These are phyloP conservation scores for Drosophila teissieri DNA, from an alignment of 1,140 invertebrate genomes.

Conservation along the genomic window DNA sequence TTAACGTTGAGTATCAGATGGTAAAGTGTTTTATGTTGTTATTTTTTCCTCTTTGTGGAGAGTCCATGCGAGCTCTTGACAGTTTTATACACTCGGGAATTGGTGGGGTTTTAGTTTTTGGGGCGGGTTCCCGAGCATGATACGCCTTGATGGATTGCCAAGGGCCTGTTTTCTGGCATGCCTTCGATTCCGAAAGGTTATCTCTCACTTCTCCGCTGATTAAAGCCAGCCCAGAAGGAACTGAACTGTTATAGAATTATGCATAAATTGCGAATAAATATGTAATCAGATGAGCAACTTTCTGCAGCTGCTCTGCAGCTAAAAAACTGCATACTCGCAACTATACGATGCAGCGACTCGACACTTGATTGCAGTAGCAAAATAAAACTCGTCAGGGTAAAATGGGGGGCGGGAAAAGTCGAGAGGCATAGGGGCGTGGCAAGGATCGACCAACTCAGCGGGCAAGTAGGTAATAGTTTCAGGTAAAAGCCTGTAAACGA, in stretches of 20 bases:
- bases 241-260: slow-evolving; percentile 62
- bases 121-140: slow-evolving; percentile 19
- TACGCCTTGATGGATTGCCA: slow-evolving; percentile 66
- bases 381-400: slow-evolving; percentile 39
- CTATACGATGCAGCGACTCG: slow-evolving; percentile 65
- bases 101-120: slow-evolving; percentile 17
- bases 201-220: slow-evolving; percentile 23
- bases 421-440: background rate
- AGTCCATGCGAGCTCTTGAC: slow-evolving; percentile 48
- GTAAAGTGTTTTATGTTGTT: slow-evolving; percentile 19
- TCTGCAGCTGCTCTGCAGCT: slow-evolving; percentile 61
- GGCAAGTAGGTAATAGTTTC: slow-evolving; percentile 78
- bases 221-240: slow-evolving; percentile 49
- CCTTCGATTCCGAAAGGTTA: slow-evolving; percentile 16
- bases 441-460: slow-evolving; percentile 40
- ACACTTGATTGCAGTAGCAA: slow-evolving; percentile 71
- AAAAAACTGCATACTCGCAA: slow-evolving; percentile 54
- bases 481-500: slow-evolving; percentile 81
- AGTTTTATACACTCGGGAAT: slow-evolving; percentile 64
- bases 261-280: slow-evolving; percentile 80
- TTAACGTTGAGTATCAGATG: slow-evolving; percentile 29
- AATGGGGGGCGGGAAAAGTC: background rate
- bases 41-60: background rate
- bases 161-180: slow-evolving; percentile 27
- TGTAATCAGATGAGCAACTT: slow-evolving; percentile 76